Conservation (phyloP, 1,140 invertebrate genomes). For the Eumaeus atala region DNA sequence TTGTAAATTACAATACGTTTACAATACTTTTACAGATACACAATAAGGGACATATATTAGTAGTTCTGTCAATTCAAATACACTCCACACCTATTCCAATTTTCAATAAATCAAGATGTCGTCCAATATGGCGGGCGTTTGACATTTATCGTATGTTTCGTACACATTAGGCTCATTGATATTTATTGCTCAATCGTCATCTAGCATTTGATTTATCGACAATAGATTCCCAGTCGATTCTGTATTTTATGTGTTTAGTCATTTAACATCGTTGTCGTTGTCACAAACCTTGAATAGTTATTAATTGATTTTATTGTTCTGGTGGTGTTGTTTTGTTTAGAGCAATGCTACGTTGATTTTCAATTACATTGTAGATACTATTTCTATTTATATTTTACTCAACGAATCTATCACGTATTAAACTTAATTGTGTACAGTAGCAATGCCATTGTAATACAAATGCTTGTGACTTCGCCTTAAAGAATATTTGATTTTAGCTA, state of each 20-base stretch:
- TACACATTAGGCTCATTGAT: slow-evolving; percentile 62
- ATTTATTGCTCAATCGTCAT: slow-evolving; percentile 62
- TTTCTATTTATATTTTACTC: too few species aligned
- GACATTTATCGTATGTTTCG: slow-evolving; percentile 57
- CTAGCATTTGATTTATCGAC: slow-evolving; percentile 54
- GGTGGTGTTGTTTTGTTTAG: not conserved
- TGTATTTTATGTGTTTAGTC: slow-evolving; percentile 45
- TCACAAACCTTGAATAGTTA: slow-evolving; percentile 9
- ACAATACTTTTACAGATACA: too few species aligned
- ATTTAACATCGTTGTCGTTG: slow-evolving; percentile 14
- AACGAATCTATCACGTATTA: too few species aligned
- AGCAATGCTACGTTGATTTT: too few species aligned
- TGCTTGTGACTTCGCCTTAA: too few species aligned
- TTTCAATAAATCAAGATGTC: slow-evolving; percentile 53
- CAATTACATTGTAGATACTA: too few species aligned
- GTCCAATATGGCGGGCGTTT: slow-evolving; percentile 52
- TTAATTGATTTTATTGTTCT: slow-evolving; percentile 4
- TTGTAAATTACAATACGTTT: too few species aligned
- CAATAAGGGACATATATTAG: not conserved
- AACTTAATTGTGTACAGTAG: too few species aligned
- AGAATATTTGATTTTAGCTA: too few species aligned
- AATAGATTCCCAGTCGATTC: slow-evolving; percentile 56
- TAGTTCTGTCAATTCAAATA: not conserved
- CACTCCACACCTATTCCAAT: not conserved
- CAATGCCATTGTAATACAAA: too few species aligned